Evolutionary conservation across 2,113 vertebrate species (phyloP).

Genomic region (Forbesichthys papilliferus): DNA sequence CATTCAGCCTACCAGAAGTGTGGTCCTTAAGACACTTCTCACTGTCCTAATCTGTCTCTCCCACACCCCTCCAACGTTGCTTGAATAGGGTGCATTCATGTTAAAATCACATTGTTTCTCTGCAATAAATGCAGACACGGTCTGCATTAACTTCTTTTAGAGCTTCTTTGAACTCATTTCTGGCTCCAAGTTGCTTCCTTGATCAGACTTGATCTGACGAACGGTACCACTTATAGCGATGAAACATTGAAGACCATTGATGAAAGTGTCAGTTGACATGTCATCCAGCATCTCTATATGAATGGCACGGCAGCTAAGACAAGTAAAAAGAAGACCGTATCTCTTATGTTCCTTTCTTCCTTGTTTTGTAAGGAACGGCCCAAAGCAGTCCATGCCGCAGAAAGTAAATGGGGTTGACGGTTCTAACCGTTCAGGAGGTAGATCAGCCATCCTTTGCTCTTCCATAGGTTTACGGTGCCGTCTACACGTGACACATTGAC

Average conservation of each 20-base stretch:
- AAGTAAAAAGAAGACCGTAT: constrained; percentile 31
- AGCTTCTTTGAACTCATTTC: constrained; percentile 19
- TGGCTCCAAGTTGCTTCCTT: constrained; percentile 33
- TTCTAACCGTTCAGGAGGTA: background rate
- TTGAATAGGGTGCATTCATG: constrained; percentile 27
- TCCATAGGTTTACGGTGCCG: background rate
- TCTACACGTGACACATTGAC: constrained; percentile 18
- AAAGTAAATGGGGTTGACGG: constrained; percentile 7
- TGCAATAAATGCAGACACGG: background rate
- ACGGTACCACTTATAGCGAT: constrained; percentile 19
- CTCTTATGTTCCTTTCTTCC: constrained; percentile 1
- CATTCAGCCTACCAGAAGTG: constrained; percentile 17
- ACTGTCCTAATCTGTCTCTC: constrained; percentile 29
- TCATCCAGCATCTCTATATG: constrained; percentile 36
- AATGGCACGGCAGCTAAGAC: background rate
- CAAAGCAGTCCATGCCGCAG: constrained; percentile 35
- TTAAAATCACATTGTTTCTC: constrained; percentile 17
- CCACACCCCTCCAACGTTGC: constrained; percentile 32
- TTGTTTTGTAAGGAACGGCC: constrained; percentile 24
- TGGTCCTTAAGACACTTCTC: constrained; percentile 5
- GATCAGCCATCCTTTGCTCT: background rate
- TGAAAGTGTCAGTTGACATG: constrained; percentile 31
- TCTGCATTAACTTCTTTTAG: constrained; percentile 8
- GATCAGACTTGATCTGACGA: constrained; percentile 21
- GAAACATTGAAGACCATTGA: constrained; percentile 26